Evolutionary conservation across 23 tunicate species (phyloP), one percentile per base, ranked within the genome.

Genomic region (Styela clava): DNA sequence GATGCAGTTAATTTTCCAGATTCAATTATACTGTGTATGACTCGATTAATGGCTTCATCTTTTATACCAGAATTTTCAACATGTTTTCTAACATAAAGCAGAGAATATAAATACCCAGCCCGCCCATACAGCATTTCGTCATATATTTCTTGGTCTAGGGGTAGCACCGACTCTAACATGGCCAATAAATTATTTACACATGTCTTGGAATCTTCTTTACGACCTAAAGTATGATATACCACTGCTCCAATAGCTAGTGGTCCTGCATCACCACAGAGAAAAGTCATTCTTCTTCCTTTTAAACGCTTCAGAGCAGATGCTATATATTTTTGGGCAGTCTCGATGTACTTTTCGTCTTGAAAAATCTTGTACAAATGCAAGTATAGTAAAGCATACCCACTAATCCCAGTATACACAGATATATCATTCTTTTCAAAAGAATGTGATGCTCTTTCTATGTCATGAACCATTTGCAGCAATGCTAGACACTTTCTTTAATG

Each of bases 81-180:
- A 3, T 87, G 86, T 33, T 86, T 79, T 56, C 82, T 63, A 21
- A 92, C 76, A 9, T 83, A 73, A 28, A 87, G 33, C 28, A 85
- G 76, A 9, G 94, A 88, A 62, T 88, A 68, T 33, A 92, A 44
- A 63, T 92, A 92, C 19, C 97, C 97, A 44, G 97, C 78, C 64
- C 97, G 52, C 22, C 81, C 81, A 52, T 76, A 76, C 31, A 76
- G 69, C 81, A 76, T 33, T 52, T 76, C 81, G 44, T 76, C 81
- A 27, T 76, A 51, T 21, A 24, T 44, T n/a, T 24, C 26, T 37
- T 52, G 19, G 1, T 52, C 52, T 18, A 52, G 37, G 33, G 64
- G 64, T 23, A 76, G 65, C 18, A 44, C 26, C n/a, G 28, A 52
- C 25, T 36, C 65, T 44, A 44, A 19, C 65, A 76, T 35, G n/a